Evolutionary conservation across 2,797 vertebrate genomes (phyloP), one percentile per base, ranked within the genome.

Genomic region (Bradypodion pumilum): DNA sequence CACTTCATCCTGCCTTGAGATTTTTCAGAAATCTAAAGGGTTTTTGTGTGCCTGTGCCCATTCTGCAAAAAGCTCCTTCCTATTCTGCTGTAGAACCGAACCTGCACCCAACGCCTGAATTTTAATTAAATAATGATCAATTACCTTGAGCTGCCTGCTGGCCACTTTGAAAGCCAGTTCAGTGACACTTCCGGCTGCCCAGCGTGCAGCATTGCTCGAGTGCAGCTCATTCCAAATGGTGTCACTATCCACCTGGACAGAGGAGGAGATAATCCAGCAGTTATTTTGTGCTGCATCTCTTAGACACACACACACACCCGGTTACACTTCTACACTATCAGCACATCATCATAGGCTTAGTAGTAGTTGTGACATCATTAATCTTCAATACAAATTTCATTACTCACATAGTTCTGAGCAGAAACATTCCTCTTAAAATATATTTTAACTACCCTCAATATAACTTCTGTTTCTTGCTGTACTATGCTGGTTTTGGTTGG

Each of bases 201-300:
- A 98, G 68, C 98, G 98, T 0, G 98, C 97, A 0, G 98, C 98
- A 0, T 98, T 99, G 69, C 98, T 98, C 6, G 98, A 98, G 91
- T 99, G 98, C 25, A 97, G 96, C 94, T 99, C 98, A 0, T 99
- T 99, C 98, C 98, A 99, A 94, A 98, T 98, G 93, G 98, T 99
- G 92, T 99, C 98, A 0, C 98, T 99, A 87, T 99, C 98, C 90
- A 99, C 98, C 93, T 94, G 87, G 0, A 35, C 29, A 12, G 3
- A 29, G 56, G 16, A 85, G 52, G 4, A 44, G 16, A 80, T 0
- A 8, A 77, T 10, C 9, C 2, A 37, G 42, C 40, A 19, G 42
- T 77, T 70, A 85, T 16, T 29, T 65, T 7, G 10, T 10, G 0
- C 7, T 29, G 27, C n/a, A 8, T 73, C 37, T 25, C 16, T 56